Evolutionary conservation across 2,113 vertebrate genomes (phyloP).

Genomic region (Synodontis membranacea): DNA sequence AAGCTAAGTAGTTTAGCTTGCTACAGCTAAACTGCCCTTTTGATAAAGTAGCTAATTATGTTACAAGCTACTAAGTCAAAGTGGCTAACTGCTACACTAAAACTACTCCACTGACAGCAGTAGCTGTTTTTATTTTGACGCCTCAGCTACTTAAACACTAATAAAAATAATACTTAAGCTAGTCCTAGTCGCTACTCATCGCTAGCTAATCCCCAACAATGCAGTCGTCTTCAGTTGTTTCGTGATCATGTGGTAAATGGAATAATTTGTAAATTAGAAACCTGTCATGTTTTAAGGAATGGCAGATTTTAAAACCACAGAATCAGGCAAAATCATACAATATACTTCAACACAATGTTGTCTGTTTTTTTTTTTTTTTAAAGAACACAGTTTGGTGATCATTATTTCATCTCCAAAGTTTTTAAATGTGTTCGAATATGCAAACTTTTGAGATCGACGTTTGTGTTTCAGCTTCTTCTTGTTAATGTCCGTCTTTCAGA

Average conservation of each 20-base stretch:
- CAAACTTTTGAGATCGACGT: neutral
- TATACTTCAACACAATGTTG: neutral
- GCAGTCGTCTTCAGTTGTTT: neutral
- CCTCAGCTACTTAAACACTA: neutral
- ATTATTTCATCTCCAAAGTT: neutral
- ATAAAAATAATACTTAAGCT: neutral
- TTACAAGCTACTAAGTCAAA: neutral
- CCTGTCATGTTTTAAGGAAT: neutral
- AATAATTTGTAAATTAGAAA: neutral
- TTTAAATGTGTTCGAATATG: neutral
- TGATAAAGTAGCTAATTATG: neutral
- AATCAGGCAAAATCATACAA: neutral
- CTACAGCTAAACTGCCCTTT: neutral
- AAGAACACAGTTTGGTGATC: neutral
- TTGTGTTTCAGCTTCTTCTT: neutral
- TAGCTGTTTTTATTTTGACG: neutral
- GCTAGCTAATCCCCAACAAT: neutral
- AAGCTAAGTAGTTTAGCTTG: neutral
- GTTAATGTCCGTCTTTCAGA: conserved; percentile 56
- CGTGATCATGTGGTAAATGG: neutral
- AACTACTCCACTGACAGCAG: neutral
- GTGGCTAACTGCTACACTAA: neutral
- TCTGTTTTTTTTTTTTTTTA: neutral
- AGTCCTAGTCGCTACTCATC: neutral
- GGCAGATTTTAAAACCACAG: too few relatives aligned